phyloP scores from a whole-genome alignment of 1,140 invertebrate species.

The Drosophila gunungcola region DNA sequence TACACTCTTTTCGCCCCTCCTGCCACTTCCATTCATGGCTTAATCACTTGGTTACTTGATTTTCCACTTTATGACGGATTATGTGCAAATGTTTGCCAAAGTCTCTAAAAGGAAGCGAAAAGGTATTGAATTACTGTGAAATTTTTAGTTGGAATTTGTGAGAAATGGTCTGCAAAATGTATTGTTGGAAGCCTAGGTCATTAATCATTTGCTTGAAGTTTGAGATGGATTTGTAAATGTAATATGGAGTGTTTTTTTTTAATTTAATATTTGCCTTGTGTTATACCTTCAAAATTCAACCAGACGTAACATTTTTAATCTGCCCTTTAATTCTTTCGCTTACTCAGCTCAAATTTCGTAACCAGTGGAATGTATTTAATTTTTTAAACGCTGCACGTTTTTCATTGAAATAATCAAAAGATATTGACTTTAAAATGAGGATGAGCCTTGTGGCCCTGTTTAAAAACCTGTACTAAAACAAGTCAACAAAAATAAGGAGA shows the following conservation, averaged over 20 bases:
- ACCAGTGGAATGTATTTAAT: constrained; percentile 30
- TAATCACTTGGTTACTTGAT: constrained; percentile 78
- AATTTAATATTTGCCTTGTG: too few species aligned
- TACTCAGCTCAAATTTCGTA: not conserved
- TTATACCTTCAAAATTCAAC: too few species aligned
- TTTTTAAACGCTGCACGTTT: constrained; percentile 50
- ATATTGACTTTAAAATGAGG: constrained; percentile 47
- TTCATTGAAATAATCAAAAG: constrained; percentile 63
- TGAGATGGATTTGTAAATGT: constrained; percentile 24
- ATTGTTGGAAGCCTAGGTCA: constrained; percentile 15
- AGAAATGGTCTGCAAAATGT: constrained; percentile 22
- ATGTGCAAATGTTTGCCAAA: constrained; percentile 68
- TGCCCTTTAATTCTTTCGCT: not conserved
- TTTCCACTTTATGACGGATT: constrained; percentile 80
- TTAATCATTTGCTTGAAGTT: constrained; percentile 50
- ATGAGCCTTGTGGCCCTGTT: constrained; percentile 20
- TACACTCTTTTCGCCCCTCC: constrained; percentile 2
- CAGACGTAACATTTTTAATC: not conserved
- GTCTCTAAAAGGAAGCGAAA: constrained; percentile 27
- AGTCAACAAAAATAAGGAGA: not conserved
- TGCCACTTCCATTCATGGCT: constrained; percentile 41
- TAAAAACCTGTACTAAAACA: constrained; percentile 29
- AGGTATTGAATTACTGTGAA: constrained; percentile 52
- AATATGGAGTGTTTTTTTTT: constrained; percentile 7
- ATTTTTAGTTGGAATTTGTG: constrained; percentile 39